These are phyloP conservation scores for Puma concolor DNA, from an alignment of 2,113 vertebrate genomes.

Conservation along the genomic window DNA sequence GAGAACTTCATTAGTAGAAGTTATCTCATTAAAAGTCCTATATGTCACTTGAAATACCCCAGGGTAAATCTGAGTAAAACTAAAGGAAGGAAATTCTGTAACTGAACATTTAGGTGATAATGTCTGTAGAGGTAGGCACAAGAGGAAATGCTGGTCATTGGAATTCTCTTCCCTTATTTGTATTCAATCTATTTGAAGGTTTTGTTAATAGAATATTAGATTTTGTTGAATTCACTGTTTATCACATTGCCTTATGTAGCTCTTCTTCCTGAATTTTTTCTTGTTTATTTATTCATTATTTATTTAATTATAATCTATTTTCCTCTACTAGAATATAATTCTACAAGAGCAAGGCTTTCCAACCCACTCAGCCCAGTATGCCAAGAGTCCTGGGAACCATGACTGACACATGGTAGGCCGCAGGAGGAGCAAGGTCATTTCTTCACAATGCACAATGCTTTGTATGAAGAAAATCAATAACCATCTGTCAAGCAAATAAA, in stretches of 20 bases:
- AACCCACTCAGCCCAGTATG: not conserved
- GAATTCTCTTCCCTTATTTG: constrained; percentile 69
- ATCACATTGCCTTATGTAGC: not conserved
- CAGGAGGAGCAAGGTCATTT: not conserved
- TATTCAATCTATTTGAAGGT: constrained; percentile 60
- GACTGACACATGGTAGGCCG: not conserved
- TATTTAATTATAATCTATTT: not conserved
- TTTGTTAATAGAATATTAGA: constrained; percentile 59
- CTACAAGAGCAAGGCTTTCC: not conserved
- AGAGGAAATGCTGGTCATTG: constrained; percentile 74
- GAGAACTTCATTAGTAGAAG: constrained; percentile 65
- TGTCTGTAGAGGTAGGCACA: constrained; percentile 70
- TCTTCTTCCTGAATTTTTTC: not conserved
- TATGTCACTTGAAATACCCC: constrained; percentile 67
- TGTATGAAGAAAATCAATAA: not conserved
- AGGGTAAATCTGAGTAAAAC: constrained; percentile 65
- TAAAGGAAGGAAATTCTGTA: constrained; percentile 75
- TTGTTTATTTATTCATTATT: not conserved
- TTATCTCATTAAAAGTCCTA: constrained; percentile 60
- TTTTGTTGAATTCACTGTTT: not conserved
- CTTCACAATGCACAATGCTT: not conserved
- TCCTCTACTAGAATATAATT: not conserved
- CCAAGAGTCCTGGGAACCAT: not conserved
- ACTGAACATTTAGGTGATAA: constrained; percentile 70
- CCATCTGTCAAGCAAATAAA: not conserved